Evolutionary conservation across 2,797 vertebrate species (phyloP), one percentile per base, ranked within the genome.

Genomic region (Clarias pachynema): DNA sequence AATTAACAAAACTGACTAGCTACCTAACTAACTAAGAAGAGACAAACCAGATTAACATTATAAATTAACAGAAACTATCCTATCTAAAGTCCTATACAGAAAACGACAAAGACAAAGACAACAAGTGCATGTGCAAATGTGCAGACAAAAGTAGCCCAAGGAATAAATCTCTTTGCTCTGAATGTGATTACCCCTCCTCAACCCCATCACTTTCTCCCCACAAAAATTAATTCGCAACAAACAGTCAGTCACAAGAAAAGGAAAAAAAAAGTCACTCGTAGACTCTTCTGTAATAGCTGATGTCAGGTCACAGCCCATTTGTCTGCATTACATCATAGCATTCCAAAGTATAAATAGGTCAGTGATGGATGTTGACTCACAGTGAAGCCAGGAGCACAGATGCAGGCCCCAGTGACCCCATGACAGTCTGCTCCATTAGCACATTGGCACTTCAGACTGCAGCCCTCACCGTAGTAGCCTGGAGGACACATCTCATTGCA

Each of bases 401-500:
- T 88, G 87, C 98, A 99, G 89, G 92, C 89, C 4, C 98, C 98
- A 0, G 94, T 97, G 92, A 98, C 80, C 81, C 97, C 94, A 91
- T 98, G 96, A 84, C 98, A 99, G 91, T 99, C 97, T 0, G 97
- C 98, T 14, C 97, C 97, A 0, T 99, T 99, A 93, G 95, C 94
- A 91, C 98, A 99, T 87, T 92, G 93, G 86, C 98, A 99, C 24
- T 93, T 88, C 88, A 96, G 91, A 90, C 89, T 94, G 93, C 98
- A 99, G 91, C 95, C 94, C 56, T 97, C 94, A 0, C 98, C 97
- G 0, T 97, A 96, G 95, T 90, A 97, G 49, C 97, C 97, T 0
- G 95, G 92, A 0, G 97, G 96, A 90, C 98, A 99, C 83, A 96
- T 97, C 91, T 99, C 97, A 14, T 99, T 98, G 95, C 98, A 99